These are phyloP conservation scores for Lordiphosa mommai DNA, from an alignment of 1,140 invertebrate species.

Conservation along the genomic window DNA sequence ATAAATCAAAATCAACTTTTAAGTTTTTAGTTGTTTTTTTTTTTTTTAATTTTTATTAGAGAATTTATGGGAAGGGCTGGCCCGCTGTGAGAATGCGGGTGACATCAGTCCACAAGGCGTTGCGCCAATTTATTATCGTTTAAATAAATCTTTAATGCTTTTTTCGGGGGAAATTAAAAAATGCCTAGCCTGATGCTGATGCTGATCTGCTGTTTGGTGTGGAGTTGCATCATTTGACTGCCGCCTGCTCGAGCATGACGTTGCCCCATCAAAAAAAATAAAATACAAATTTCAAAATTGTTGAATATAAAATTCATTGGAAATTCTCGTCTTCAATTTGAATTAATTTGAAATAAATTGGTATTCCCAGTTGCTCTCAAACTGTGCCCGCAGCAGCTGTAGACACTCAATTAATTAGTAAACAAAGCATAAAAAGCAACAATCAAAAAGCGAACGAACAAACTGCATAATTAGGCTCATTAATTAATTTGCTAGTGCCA, in stretches of 20 bases:
- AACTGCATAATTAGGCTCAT: conserved; percentile 74
- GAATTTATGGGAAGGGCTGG: conserved; percentile 3
- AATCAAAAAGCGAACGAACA: conserved; percentile 51
- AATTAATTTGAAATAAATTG: conserved; percentile 26
- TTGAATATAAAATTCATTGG: conserved; percentile 11
- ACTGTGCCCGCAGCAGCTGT: conserved; percentile 5
- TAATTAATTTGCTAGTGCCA: conserved; percentile 54
- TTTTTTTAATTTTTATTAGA: too few species aligned
- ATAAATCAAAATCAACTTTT: too few species aligned
- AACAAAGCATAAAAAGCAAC: conserved; percentile 65
- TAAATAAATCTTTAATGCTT: conserved; percentile 36
- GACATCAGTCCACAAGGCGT: conserved; percentile 21
- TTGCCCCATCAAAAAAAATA: conserved; percentile 12
- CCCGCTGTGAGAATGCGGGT: conserved; percentile 18
- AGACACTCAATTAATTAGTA: conserved; percentile 65
- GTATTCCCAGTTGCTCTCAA: conserved; percentile 24
- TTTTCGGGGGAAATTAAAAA: conserved; percentile 65
- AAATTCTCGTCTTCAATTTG: conserved; percentile 34
- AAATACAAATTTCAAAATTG: conserved; percentile 11
- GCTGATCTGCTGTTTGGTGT: conserved; percentile 7
- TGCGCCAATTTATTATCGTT: conserved; percentile 22
- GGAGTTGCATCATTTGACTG: conserved; percentile 34
- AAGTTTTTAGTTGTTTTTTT: too few species aligned
- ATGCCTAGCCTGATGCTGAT: conserved; percentile 24
- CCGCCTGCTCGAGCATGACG: conserved; percentile 33